Evolutionary conservation across 2,888 invertebrate species (phyloP).

Genomic region (Tenodera sinensis): DNA sequence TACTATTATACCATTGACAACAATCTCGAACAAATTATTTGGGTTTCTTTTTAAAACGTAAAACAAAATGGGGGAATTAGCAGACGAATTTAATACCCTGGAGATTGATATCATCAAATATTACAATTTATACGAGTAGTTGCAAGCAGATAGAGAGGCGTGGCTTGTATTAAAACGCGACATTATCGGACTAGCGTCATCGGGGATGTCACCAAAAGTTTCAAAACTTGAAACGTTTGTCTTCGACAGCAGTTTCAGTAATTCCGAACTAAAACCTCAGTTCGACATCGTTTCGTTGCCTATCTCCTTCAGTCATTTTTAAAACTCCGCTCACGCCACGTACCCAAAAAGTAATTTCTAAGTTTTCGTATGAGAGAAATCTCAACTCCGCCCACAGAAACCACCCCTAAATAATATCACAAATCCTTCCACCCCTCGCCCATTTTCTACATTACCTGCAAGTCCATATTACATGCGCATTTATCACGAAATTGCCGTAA

Average conservation of each 20-base stretch:
- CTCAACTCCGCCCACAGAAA: not conserved
- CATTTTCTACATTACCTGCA: not conserved
- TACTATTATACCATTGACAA: not conserved
- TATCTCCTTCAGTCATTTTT: not conserved
- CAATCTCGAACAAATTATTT: not conserved
- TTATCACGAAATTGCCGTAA: conserved; percentile 14
- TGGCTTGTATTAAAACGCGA: not conserved
- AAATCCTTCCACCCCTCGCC: not conserved
- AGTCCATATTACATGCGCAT: not conserved
- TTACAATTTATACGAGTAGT: not conserved
- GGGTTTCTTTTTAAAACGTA: not conserved
- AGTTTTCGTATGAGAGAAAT: not conserved
- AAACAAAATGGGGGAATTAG: not conserved
- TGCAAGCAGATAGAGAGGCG: not conserved
- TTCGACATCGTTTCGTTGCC: not conserved
- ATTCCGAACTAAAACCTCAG: not conserved
- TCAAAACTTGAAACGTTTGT: not conserved
- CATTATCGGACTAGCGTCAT: not conserved
- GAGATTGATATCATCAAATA: not conserved
- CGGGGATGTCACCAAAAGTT: not conserved
- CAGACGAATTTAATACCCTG: not conserved
- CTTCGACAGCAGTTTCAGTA: not conserved
- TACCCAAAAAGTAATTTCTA: not conserved
- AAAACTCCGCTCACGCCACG: not conserved
- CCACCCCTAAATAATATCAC: not conserved